Percentiles rank a stretch among this genome's conserved stretches.
phyloP scores from a whole-genome alignment of 1,140 invertebrate genomes.

The Cotesia vestalis region DNA sequence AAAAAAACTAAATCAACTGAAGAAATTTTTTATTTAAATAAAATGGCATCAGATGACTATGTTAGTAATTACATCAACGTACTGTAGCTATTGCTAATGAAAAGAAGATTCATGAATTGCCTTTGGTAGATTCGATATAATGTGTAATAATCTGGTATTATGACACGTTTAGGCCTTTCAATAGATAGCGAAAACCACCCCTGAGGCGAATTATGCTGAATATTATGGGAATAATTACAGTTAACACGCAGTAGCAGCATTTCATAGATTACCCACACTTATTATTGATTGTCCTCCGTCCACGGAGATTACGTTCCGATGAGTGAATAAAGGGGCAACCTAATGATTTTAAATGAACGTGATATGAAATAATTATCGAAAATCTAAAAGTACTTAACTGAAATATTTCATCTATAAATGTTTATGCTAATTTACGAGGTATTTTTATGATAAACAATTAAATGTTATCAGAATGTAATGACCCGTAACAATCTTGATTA shows the following conservation, averaged over 20 bases:
- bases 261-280: not conserved
- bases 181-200: constrained; percentile 28
- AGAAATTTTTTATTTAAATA: not conserved
- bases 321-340: not conserved
- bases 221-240: constrained; percentile 14
- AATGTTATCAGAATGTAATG: constrained; percentile 31
- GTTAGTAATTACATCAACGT: too few relatives aligned
- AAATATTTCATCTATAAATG: not conserved
- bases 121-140: not conserved
- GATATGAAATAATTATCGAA: too few relatives aligned
- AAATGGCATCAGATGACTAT: not conserved
- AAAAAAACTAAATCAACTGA: not conserved
- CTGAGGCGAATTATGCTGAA: constrained; percentile 25
- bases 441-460: not conserved
- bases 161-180: constrained; percentile 5
- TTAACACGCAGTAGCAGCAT: not conserved
- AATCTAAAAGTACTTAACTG: too few relatives aligned
- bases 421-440: too few relatives aligned
- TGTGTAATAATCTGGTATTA: constrained; percentile 1
- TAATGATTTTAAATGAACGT: constrained; percentile 1
- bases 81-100: too few relatives aligned
- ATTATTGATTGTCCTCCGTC: not conserved
- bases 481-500: constrained; percentile 54
- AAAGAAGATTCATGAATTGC: constrained; percentile 3
- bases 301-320: too few relatives aligned